Evolutionary conservation across 2,113 vertebrate species (phyloP), one percentile per base, ranked within the genome.

Genomic region (Stegostoma tigrinum): DNA sequence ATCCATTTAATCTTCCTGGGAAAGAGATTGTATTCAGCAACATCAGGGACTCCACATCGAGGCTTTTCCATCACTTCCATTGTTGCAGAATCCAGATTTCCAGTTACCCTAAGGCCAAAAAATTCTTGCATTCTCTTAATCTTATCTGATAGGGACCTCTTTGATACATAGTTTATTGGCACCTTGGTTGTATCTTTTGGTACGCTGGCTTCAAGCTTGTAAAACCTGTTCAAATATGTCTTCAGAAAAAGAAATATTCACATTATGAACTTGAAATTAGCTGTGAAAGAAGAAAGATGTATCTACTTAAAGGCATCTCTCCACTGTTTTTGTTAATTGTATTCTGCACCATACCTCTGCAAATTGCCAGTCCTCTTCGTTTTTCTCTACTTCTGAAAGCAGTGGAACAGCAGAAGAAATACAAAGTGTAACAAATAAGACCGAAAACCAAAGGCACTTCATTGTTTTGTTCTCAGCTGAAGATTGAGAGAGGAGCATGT

Each of bases 51-150:
- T 0, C 98, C 98, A 96, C 98, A 98, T 8, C 97, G 97, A 27
- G 97, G 97, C 15, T 78, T 97, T 55, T 86, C 97, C 97, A 98
- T 98, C 61, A 97, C 94, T 75, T 96, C 96, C 61, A 98, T 89
- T 0, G 98, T 98, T 12, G 97, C 96, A 0, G 96, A 48, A 96
- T 98, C 97, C 72, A 98, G 95, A 7, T 2, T 93, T 3, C 98
- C 98, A 0, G 98, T 97, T n/a, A 96, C 96, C 94, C 97, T 97
- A 38, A 98, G 97, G 42, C 97, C 96, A 80, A 98, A 98, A 96
- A 98, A 98, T 42, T 96, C 95, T 96, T 98, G 98, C 98, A 98
- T 98, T 96, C 97, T 97, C 95, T 96, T 97, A 94, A 98, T 95
- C 95, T 97, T 98, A 86, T 97, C 97, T 95, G 96, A 96, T 80